Conservation (phyloP, 2,888 invertebrate genomes). For the Cryptocheilus praepositus region DNA sequence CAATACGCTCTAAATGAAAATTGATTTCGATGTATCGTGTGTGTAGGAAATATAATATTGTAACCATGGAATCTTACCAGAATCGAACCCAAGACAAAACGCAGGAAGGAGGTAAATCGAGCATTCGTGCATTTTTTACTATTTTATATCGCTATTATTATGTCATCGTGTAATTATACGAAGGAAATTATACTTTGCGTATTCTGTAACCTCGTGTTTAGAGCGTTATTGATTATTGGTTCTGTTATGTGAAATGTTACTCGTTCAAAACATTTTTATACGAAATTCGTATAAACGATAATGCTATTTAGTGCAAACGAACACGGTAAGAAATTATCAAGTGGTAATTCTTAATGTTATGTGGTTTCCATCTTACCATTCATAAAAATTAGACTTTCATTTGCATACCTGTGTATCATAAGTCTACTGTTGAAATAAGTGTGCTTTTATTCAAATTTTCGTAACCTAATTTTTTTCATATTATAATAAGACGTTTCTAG, state of each 20-base stretch:
- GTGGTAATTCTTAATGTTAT: slow-evolving; percentile 10
- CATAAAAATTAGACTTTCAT: no score
- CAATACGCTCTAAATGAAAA: slow-evolving; percentile 21
- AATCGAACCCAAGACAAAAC: slow-evolving; percentile 53
- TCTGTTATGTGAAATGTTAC: slow-evolving; percentile 13
- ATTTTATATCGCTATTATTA: slow-evolving; percentile 33
- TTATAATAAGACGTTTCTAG: slow-evolving; percentile 5
- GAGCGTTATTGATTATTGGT: neutral
- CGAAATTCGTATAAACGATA: neutral
- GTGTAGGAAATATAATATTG: slow-evolving; percentile 44
- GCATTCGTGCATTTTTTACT: neutral
- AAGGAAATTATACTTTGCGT: slow-evolving; percentile 24
- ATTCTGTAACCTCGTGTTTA: slow-evolving; percentile 46
- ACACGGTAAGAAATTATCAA: neutral
- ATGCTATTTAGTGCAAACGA: neutral
- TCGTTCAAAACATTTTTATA: neutral
- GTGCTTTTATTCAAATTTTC: slow-evolving; percentile 5
- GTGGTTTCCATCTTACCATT: neutral
- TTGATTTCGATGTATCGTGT: slow-evolving; percentile 47
- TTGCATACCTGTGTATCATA: no score
- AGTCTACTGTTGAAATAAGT: slow-evolving; percentile 20
- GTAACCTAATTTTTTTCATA: slow-evolving; percentile 13
- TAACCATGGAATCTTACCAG: slow-evolving; percentile 60
- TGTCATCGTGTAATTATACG: slow-evolving; percentile 24
- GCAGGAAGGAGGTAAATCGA: slow-evolving; percentile 58